A percentile compares a stretch with the other conserved stretches of the same genome.
phyloP scores from a whole-genome alignment of 2,888 invertebrate species.

The Emmelina monodactyla region DNA sequence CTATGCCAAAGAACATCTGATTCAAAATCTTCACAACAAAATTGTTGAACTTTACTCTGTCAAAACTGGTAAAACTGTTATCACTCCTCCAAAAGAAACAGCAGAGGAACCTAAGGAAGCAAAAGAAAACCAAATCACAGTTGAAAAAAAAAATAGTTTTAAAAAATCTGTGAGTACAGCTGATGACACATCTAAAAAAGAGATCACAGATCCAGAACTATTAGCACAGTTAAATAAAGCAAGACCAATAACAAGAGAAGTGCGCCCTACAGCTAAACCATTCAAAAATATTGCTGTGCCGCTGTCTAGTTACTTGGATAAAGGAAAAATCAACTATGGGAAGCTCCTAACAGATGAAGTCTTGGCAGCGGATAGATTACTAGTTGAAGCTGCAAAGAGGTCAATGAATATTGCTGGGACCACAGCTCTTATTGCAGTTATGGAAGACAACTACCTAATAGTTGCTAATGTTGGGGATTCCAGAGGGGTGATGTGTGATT shows the following conservation, averaged over 20 bases:
- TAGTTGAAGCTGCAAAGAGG: constrained; percentile 85
- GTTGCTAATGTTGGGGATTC: constrained; percentile 98
- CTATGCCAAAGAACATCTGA: constrained; percentile 87
- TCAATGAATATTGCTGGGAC: constrained; percentile 84
- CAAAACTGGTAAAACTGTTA: constrained; percentile 63
- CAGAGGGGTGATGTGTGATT: constrained; percentile 94
- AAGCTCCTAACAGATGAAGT: constrained; percentile 88
- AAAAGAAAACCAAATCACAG: constrained; percentile 33
- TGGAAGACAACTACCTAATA: constrained; percentile 82
- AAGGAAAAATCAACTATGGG: constrained; percentile 80
- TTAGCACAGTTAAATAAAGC: constrained; percentile 71
- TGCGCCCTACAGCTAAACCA: constrained; percentile 53
- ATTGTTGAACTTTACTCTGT: constrained; percentile 76
- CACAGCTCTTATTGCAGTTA: constrained; percentile 88
- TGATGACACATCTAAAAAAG: constrained; percentile 64
- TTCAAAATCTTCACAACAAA: constrained; percentile 80
- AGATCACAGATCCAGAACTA: constrained; percentile 74
- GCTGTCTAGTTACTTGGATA: constrained; percentile 73
- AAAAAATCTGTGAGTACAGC: constrained; percentile 71
- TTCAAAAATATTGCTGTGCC: constrained; percentile 56
- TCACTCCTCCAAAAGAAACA: constrained; percentile 31
- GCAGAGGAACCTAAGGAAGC: constrained; percentile 47
- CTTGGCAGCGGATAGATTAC: constrained; percentile 79
- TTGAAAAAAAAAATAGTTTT: constrained; percentile 71
- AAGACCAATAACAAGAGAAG: constrained; percentile 68